Evolutionary conservation across 2,797 vertebrate genomes (phyloP), one percentile per base, ranked within the genome.

Genomic region (Remorina albescens): DNA sequence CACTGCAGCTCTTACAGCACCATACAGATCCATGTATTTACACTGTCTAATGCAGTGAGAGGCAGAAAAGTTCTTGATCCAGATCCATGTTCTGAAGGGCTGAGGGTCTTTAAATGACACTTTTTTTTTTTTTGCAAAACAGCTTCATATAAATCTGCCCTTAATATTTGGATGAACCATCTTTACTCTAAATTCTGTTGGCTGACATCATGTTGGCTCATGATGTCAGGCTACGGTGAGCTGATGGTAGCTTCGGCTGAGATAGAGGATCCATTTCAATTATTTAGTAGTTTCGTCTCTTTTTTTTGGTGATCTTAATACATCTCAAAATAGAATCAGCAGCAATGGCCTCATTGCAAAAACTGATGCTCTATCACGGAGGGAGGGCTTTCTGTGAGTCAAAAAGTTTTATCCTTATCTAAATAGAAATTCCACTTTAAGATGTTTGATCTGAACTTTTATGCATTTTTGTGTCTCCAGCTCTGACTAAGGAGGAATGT

Each of bases 251-350:
- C 41, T 54, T 50, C 30, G 57, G 53, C 82, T 21, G 50, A 59
- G 80, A 89, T 65, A 41, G 76, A 89, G 53, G 65, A 71, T 72
- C 81, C 65, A 0, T 83, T 67, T 94, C 78, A 93, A 94, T 93
- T 89, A 94, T 94, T 94, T 85, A 94, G 83, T 78, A 82, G 64
- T 88, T 85, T 75, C 74, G 82, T 83, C 82, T 18, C 28, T 53
- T 25, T 32, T 37, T 71, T 83, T 83, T 83, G 69, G 41, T 74
- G 68, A 82, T 83, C 84, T 79, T 82, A 85, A 88, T 84, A 88
- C 81, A 83, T 90, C 93, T 91, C 68, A 87, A 91, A 93, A 93
- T 93, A 94, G 93, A 90, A 74, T 51, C 74, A 58, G 67, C 74
- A 78, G 84, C 83, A 71, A 51, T 87, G 86, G 81, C 87, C 90